Evolutionary conservation across 2,888 invertebrate genomes (phyloP), one percentile per base, ranked within the genome.

Genomic region (Pomacea canaliculata): DNA sequence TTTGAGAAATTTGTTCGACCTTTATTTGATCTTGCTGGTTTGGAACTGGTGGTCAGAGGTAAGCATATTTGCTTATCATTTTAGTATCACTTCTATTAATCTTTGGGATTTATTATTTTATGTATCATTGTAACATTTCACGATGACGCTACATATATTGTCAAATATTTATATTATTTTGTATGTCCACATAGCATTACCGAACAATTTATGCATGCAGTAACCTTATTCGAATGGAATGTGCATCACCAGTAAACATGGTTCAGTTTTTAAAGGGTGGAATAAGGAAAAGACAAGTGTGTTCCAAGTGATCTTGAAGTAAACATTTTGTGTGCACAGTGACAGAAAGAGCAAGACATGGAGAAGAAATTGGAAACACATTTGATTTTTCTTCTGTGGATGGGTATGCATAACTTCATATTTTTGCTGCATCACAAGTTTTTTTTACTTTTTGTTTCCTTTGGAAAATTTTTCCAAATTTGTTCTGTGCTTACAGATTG

Each of bases 1-100:
- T 96, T 94, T 90, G 94, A 95, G 83, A 94, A 94, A 80, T 93
- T 93, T 80, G 94, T 95, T 13, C 87, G 88, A 70, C 91, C 91
- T 7, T 83, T 92, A 48, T 91, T 92, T 81, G 85, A 89, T 60
- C 77, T 92, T 71, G 91, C 91, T 12, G 89, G 88, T 13, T 87
- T 92, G 63, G 84, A 88, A n/a, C 84, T 86, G 46, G 94, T 94
- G 13, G 94, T 94, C 1, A 80, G 85, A 70, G 77, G 85, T 85
- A 77, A 81, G 83, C 8, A 46, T 46, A 46, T 63, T 2, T 8
- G 27, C 10, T 18, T 8, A n/a, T 23, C 19, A 19, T 23, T 23
- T 63, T 4, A 16, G 63, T 56, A 37, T 37, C 3, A 37, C 5
- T 37, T 37, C 5, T 5, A 37, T 5, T 5, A 37, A 37, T 5